Conservation (phyloP, 2,888 invertebrate genomes). For the Lochmaea capreae region DNA sequence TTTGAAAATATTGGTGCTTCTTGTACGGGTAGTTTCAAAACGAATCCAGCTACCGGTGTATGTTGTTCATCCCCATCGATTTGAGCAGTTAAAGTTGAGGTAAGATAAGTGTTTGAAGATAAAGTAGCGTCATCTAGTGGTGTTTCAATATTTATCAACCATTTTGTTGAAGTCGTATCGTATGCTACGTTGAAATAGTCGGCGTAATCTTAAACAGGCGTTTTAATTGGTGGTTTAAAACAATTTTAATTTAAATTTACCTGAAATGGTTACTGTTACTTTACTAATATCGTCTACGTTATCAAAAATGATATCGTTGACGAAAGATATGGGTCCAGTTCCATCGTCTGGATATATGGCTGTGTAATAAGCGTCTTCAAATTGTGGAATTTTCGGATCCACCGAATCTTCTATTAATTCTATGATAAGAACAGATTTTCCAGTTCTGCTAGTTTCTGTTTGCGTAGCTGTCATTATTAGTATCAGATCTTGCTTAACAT, state of each 20-base stretch:
- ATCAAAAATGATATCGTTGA: constrained; percentile 45
- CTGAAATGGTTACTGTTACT: constrained; percentile 26
- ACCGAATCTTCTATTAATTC: constrained; percentile 28
- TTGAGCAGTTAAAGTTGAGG: constrained; percentile 30
- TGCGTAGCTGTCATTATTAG: constrained; percentile 38
- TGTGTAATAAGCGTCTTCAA: constrained; percentile 44
- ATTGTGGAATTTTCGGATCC: constrained; percentile 34
- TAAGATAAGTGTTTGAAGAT: constrained; percentile 23
- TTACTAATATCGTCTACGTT: constrained; percentile 39
- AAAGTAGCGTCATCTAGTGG: constrained; percentile 28
- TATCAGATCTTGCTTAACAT: constrained; percentile 29
- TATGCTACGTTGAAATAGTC: constrained; percentile 34
- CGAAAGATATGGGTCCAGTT: constrained; percentile 30
- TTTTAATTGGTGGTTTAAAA: not conserved
- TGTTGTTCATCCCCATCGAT: constrained; percentile 15
- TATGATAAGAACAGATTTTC: constrained; percentile 41
- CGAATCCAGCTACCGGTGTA: constrained; percentile 32
- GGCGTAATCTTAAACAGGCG: constrained; percentile 28
- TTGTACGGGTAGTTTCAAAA: constrained; percentile 37
- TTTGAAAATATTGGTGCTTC: constrained; percentile 31
- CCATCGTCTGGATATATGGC: constrained; percentile 43
- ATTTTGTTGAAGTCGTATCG: constrained; percentile 17
- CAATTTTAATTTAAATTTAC: constrained; percentile 27
- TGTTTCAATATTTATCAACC: constrained; percentile 34
- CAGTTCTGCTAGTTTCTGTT: constrained; percentile 19